These are phyloP conservation scores for Gephyroberyx darwinii DNA, from an alignment of 2,797 vertebrate genomes.

Conservation along the genomic window DNA sequence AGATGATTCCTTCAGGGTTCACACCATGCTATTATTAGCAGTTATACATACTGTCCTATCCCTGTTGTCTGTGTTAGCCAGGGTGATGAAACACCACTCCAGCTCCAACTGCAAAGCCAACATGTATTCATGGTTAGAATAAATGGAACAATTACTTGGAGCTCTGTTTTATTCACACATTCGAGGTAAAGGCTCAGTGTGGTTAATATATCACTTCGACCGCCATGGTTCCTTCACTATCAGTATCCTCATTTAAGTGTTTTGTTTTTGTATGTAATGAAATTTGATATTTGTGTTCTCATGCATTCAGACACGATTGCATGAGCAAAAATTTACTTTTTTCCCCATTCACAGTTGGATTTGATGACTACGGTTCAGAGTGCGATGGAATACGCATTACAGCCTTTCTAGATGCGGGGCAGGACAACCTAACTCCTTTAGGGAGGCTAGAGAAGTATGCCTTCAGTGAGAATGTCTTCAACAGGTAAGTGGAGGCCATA, in stretches of 20 bases:
- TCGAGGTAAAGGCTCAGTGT: neutral
- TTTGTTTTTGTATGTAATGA: conserved; percentile 17
- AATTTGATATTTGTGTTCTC: neutral
- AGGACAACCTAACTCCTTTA: conserved; percentile 88
- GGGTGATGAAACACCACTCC: conserved; percentile 25
- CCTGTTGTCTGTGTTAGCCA: conserved; percentile 37
- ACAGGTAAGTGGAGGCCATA: conserved; percentile 80
- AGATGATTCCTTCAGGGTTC: conserved; percentile 40
- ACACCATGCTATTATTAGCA: conserved; percentile 58
- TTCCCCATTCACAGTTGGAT: conserved; percentile 84
- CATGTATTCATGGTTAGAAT: conserved; percentile 28
- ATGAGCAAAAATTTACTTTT: conserved; percentile 1
- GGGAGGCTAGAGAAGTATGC: conserved; percentile 90
- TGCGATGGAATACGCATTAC: conserved; percentile 90
- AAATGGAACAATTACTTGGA: conserved; percentile 28
- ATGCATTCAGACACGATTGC: neutral
- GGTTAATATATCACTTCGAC: conserved; percentile 11
- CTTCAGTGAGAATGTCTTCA: conserved; percentile 92
- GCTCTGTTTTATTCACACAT: conserved; percentile 16
- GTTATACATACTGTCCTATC: conserved; percentile 27
- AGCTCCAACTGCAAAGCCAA: conserved; percentile 32
- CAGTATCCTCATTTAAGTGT: neutral
- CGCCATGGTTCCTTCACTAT: neutral
- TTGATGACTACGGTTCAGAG: conserved; percentile 91
- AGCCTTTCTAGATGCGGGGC: conserved; percentile 89